These are phyloP conservation scores for Actias luna DNA, from an alignment of 2,888 invertebrate genomes.

Conservation along the genomic window DNA sequence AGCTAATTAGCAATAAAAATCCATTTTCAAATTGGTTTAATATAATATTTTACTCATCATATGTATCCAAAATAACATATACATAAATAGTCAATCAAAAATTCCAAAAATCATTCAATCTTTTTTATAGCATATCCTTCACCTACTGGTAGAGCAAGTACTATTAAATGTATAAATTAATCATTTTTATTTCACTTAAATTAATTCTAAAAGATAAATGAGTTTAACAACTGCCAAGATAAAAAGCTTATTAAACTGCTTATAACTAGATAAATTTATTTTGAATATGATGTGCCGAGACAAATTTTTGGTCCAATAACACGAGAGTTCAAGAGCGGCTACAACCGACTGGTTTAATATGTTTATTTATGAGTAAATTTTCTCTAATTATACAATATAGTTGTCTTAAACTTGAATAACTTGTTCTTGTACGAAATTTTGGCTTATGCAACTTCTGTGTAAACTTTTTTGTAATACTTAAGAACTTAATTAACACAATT, in stretches of 20 bases:
- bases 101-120: no score
- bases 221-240: background rate
- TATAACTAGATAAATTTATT: background rate
- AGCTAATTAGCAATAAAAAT: no score
- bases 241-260: background rate
- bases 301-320: slow-evolving; percentile 7
- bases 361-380: background rate
- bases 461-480: background rate
- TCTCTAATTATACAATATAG: slow-evolving; percentile 1
- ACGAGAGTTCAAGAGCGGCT: slow-evolving; percentile 4
- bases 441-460: slow-evolving; percentile 3
- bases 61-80: no score
- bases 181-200: background rate
- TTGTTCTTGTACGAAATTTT: background rate
- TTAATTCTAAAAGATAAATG: background rate
- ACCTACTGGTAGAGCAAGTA: no score
- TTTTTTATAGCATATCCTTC: no score
- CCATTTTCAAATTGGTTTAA: no score
- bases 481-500: slow-evolving; percentile 4
- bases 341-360: background rate
- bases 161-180: no score
- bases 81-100: no score
- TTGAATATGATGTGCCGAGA: background rate
- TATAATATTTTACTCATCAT: no score
- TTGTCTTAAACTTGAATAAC: background rate